A percentile compares a stretch with the other conserved stretches of the same genome.
Conservation (phyloP, 2,888 invertebrate species). For the Brassicogethes aeneus region DNA sequence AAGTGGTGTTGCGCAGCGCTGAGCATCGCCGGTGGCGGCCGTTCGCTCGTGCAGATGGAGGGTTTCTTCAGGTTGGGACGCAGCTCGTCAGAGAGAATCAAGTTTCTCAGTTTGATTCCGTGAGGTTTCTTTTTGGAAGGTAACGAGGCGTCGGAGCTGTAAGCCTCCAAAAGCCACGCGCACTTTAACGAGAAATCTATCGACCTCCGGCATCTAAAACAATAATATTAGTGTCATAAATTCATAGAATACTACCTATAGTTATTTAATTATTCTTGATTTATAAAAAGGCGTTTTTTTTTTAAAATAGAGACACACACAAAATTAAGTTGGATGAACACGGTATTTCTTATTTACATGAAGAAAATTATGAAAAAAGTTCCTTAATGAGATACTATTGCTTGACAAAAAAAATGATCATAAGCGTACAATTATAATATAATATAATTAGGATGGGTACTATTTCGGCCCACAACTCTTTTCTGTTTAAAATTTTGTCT, state of each 20-base stretch:
- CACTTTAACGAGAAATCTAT: conserved; percentile 94
- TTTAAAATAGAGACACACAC: too few species aligned
- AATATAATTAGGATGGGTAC: too few species aligned
- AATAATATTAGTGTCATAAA: conserved; percentile 10
- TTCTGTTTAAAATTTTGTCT: too few species aligned
- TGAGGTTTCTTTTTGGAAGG: conserved; percentile 65
- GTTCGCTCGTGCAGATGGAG: not conserved
- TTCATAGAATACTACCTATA: conserved; percentile 1
- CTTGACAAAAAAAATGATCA: too few species aligned
- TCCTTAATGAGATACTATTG: too few species aligned
- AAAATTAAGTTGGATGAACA: too few species aligned
- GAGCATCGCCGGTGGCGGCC: conserved; percentile 7
- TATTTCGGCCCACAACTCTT: too few species aligned
- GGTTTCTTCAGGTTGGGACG: conserved; percentile 26
- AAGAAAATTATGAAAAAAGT: too few species aligned
- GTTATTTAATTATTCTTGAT: conserved; percentile 3
- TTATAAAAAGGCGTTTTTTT: too few species aligned
- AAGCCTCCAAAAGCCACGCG: conserved; percentile 94
- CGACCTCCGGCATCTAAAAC: conserved; percentile 77
- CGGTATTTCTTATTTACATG: too few species aligned
- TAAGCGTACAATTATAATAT: too few species aligned
- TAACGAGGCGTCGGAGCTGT: conserved; percentile 64
- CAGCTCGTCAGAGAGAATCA: conserved; percentile 62
- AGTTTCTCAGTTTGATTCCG: conserved; percentile 63
- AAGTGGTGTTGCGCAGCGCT: conserved; percentile 38